phyloP scores from a whole-genome alignment of 2,113 vertebrate species.

The Catagonus wagneri region DNA sequence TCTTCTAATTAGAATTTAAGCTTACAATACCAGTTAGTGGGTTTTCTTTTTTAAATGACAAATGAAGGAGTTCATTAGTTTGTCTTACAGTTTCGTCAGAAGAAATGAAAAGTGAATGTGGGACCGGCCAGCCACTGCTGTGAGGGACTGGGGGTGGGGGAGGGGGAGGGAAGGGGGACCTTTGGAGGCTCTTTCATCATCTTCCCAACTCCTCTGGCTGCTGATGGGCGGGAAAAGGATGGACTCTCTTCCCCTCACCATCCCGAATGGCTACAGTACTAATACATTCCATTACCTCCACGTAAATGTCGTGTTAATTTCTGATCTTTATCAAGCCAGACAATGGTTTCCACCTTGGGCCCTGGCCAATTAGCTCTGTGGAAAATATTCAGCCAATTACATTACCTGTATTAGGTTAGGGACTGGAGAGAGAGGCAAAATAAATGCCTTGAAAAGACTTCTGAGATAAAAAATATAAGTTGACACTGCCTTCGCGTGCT shows the following conservation, averaged over 20 bases:
- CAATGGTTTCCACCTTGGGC: slow-evolving; percentile 91
- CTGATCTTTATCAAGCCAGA: slow-evolving; percentile 94
- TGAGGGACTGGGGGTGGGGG: slow-evolving; percentile 75
- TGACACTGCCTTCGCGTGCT: slow-evolving; percentile 88
- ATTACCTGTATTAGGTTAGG: slow-evolving; percentile 88
- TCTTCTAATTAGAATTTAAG: slow-evolving; percentile 94
- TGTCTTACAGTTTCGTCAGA: slow-evolving; percentile 86
- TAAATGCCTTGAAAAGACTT: slow-evolving; percentile 88
- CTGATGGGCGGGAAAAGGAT: slow-evolving; percentile 83
- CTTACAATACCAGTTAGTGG: slow-evolving; percentile 89
- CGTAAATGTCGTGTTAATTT: slow-evolving; percentile 97
- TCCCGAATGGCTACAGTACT: slow-evolving; percentile 92
- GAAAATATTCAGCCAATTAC: slow-evolving; percentile 93
- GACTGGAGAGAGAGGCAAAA: slow-evolving; percentile 88
- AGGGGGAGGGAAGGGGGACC: too few species aligned
- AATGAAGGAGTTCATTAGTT: slow-evolving; percentile 93
- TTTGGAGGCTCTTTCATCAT: slow-evolving; percentile 90
- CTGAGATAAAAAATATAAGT: slow-evolving; percentile 90
- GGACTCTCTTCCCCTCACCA: slow-evolving; percentile 89
- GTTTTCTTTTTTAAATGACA: slow-evolving; percentile 90
- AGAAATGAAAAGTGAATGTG: slow-evolving; percentile 92
- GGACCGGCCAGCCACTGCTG: slow-evolving; percentile 87
- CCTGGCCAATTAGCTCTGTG: slow-evolving; percentile 91
- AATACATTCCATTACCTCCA: slow-evolving; percentile 95
- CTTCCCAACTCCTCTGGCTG: slow-evolving; percentile 87